These are phyloP conservation scores for Danio jaintianensis DNA, from an alignment of 2,797 vertebrate species.

Conservation along the genomic window DNA sequence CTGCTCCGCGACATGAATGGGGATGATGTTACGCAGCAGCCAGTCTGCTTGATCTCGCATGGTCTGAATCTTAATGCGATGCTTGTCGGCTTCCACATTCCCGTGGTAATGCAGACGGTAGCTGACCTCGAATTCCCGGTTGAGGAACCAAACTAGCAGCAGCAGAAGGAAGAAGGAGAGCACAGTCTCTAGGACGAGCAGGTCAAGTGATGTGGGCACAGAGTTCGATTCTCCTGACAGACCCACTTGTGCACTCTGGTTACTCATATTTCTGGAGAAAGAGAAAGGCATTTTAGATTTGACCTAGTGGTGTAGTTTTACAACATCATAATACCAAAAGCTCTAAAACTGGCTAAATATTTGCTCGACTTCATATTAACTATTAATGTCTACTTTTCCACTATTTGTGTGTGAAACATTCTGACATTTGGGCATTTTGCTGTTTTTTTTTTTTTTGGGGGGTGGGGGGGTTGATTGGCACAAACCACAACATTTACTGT, in stretches of 20 bases:
- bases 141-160: conserved; percentile 96
- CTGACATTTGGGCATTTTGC: background rate
- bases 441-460: too few species aligned
- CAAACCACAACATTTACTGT: too few species aligned
- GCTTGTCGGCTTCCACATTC: conserved; percentile 93
- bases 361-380: too few species aligned
- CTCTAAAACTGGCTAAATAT: background rate
- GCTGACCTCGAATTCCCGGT: conserved; percentile 96
- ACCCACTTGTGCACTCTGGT: conserved; percentile 56
- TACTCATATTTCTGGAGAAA: conserved; percentile 62
- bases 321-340: background rate
- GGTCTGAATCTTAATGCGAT: conserved; percentile 95
- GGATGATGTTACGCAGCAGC: conserved; percentile 97
- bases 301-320: background rate
- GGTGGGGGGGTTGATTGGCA: too few species aligned
- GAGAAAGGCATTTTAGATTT: conserved; percentile 2
- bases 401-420: background rate
- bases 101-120: conserved; percentile 98
- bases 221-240: conserved; percentile 22
- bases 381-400: background rate
- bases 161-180: conserved; percentile 92
- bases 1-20: conserved; percentile 96
- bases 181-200: conserved; percentile 84
- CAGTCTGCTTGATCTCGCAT: conserved; percentile 97
- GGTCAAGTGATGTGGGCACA: conserved; percentile 67